Percentiles rank a stretch among this genome's conserved stretches.
Conservation (phyloP, 2,797 vertebrate genomes). For the Hybognathus amarus region DNA sequence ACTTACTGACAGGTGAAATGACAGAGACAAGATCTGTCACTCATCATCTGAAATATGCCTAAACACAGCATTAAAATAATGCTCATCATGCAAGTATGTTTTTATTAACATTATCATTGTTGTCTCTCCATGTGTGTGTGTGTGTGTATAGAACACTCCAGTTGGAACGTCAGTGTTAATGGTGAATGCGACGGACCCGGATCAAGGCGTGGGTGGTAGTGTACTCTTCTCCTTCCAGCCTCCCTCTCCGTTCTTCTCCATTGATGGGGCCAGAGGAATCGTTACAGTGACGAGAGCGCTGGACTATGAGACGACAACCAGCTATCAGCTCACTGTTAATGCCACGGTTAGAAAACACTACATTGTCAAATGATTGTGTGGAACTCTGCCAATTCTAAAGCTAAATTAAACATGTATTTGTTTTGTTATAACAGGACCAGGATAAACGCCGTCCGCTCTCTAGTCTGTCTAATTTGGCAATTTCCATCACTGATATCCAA, state of each 20-base stretch:
- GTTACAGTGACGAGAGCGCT: slow-evolving; percentile 85
- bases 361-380: slow-evolving; percentile 5
- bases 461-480: slow-evolving; percentile 90
- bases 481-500: slow-evolving; percentile 93
- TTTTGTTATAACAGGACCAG: slow-evolving; percentile 83
- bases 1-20: slow-evolving; percentile 60
- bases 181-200: slow-evolving; percentile 94
- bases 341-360: slow-evolving; percentile 81
- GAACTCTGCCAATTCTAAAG: background rate
- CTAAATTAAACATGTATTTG: background rate
- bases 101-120: background rate
- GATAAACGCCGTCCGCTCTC: slow-evolving; percentile 92
- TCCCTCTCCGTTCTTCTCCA: slow-evolving; percentile 87
- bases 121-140: slow-evolving; percentile 10
- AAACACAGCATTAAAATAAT: slow-evolving; percentile 25
- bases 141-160: slow-evolving; percentile 80
- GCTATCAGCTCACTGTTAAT: slow-evolving; percentile 95
- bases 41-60: slow-evolving; percentile 19
- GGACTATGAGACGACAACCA: slow-evolving; percentile 89
- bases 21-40: slow-evolving; percentile 7
- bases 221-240: slow-evolving; percentile 98
- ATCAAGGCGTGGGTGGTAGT: slow-evolving; percentile 94
- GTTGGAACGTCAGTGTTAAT: slow-evolving; percentile 93
- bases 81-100: slow-evolving; percentile 41
- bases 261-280: slow-evolving; percentile 91